A percentile compares a stretch with the other conserved stretches of the same genome.
Conservation (phyloP, 2,113 vertebrate genomes). For the Cygnus buccinator region DNA sequence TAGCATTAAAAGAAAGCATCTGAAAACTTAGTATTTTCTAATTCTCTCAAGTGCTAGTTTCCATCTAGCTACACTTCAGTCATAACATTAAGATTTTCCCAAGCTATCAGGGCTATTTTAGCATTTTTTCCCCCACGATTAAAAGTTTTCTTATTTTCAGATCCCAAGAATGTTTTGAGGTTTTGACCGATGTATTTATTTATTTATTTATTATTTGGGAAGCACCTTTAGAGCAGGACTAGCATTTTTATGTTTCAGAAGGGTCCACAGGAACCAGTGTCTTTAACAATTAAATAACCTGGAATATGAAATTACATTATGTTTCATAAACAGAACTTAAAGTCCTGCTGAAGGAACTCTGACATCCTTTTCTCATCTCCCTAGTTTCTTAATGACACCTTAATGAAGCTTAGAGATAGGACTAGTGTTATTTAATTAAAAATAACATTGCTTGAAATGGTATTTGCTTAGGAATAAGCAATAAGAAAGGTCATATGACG, state of each 20-base stretch:
- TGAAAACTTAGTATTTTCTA: neutral
- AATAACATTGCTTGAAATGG: neutral
- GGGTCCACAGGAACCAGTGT: neutral
- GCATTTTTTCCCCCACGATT: too few species aligned
- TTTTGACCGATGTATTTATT: neutral
- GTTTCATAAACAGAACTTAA: neutral
- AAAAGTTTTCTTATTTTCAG: neutral
- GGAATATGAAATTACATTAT: neutral
- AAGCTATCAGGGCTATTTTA: neutral
- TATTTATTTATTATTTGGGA: neutral
- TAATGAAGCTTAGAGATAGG: conserved; percentile 13
- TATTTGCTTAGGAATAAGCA: conserved; percentile 19
- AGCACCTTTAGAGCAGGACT: neutral
- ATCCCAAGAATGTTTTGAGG: neutral
- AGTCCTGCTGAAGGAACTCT: neutral
- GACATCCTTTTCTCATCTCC: conserved; percentile 16
- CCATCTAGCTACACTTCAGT: neutral
- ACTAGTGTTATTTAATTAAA: conserved; percentile 13
- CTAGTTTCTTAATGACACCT: neutral
- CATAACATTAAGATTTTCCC: neutral
- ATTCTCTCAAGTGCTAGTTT: neutral
- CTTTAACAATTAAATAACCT: neutral
- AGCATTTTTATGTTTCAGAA: neutral
- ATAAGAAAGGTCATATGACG: neutral
- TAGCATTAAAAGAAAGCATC: neutral